Percentiles rank a stretch among this genome's conserved stretches.
phyloP scores from a whole-genome alignment of 2,797 vertebrate genomes.

The Sarcophilus harrisii region DNA sequence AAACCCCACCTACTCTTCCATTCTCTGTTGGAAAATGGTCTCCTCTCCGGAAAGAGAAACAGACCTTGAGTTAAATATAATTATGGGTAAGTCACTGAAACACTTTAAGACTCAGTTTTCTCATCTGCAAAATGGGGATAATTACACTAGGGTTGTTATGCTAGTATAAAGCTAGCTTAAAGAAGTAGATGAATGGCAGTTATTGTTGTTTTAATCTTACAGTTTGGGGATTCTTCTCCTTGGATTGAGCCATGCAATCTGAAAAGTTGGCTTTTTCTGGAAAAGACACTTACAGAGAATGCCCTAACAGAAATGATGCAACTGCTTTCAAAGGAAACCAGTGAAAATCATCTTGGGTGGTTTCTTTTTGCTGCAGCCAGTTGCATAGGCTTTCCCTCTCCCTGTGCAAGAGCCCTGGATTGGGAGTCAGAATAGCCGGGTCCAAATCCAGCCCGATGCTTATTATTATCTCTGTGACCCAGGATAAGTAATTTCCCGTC shows the following conservation, averaged over 20 bases:
- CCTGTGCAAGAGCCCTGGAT: neutral
- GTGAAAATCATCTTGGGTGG: neutral
- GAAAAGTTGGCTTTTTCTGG: neutral
- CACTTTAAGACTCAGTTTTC: neutral
- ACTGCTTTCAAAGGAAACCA: neutral
- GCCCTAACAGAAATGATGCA: neutral
- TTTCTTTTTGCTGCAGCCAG: neutral
- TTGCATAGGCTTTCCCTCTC: neutral
- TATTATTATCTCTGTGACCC: neutral
- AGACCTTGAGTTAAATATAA: neutral
- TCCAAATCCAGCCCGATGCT: slow-evolving; percentile 1
- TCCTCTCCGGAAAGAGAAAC: neutral
- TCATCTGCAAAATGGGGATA: neutral
- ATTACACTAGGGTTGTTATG: neutral
- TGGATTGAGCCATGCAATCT: neutral
- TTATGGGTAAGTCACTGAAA: neutral
- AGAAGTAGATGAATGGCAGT: neutral
- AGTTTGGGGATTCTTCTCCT: neutral
- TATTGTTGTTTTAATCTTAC: neutral
- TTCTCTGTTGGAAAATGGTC: too few relatives aligned
- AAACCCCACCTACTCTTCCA: too few relatives aligned
- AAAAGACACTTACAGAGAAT: neutral
- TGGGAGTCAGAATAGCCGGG: neutral
- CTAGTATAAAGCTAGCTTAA: too few relatives aligned
- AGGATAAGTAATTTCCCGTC: neutral